Evolutionary conservation across 2,113 vertebrate species (phyloP).

Genomic region (Gambusia affinis): DNA sequence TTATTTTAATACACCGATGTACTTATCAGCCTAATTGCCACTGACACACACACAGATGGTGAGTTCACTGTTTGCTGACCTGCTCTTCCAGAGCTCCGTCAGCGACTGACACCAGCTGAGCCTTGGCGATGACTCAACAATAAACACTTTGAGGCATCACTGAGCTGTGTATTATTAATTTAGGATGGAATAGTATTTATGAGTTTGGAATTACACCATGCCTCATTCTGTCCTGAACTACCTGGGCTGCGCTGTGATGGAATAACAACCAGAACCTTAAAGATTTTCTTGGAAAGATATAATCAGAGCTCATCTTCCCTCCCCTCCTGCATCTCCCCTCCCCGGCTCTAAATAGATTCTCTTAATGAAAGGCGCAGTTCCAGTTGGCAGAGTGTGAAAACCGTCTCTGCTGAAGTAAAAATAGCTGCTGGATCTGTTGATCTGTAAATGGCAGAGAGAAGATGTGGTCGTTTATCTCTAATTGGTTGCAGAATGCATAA

Average conservation of each 20-base stretch:
- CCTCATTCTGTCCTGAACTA: conserved; percentile 6
- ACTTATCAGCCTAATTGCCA: conserved; percentile 50
- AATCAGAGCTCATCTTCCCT: conserved; percentile 53
- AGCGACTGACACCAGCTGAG: conserved; percentile 59
- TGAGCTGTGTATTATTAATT: conserved; percentile 29
- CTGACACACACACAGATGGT: conserved; percentile 60
- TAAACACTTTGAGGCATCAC: conserved; percentile 3
- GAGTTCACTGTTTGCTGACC: conserved; percentile 61
- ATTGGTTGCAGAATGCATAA: conserved; percentile 49
- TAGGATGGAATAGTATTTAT: conserved; percentile 5
- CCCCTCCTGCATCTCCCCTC: conserved; percentile 31
- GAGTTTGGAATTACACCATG: background rate
- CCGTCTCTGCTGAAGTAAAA: conserved; percentile 67
- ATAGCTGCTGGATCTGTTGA: conserved; percentile 64
- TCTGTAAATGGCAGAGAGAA: conserved; percentile 51
- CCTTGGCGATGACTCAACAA: conserved; percentile 21
- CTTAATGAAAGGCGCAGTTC: conserved; percentile 72
- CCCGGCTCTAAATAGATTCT: conserved; percentile 71
- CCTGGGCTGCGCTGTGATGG: conserved; percentile 4
- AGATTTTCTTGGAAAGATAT: conserved; percentile 58
- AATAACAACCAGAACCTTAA: conserved; percentile 43
- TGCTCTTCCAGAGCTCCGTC: conserved; percentile 28
- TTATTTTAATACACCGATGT: conserved; percentile 26
- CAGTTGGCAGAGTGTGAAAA: conserved; percentile 73
- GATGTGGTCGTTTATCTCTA: conserved; percentile 44